Evolutionary conservation across 2,797 vertebrate genomes (phyloP).

Genomic region (Enteromius thamalakanensis): DNA sequence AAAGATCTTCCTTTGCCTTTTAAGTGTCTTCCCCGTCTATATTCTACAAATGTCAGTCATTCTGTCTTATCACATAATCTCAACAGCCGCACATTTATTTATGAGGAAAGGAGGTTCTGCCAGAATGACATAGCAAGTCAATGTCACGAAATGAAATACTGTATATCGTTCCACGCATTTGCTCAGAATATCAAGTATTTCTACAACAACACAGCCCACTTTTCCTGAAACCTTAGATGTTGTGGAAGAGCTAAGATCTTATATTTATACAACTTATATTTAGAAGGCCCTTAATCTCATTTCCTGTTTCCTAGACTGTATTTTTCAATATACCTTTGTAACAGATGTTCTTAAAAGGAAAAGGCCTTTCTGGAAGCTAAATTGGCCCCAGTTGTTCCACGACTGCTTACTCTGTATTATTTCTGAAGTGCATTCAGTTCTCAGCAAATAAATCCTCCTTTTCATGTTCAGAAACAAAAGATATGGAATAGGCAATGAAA

Average conservation of each 20-base stretch:
- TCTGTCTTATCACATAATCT: conserved; percentile 49
- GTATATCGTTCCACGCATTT: conserved; percentile 23
- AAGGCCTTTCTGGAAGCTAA: conserved; percentile 39
- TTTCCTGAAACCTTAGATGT: conserved; percentile 42
- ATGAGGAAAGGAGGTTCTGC: conserved; percentile 45
- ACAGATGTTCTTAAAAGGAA: conserved; percentile 60
- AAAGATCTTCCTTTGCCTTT: conserved; percentile 56
- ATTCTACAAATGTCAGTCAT: conserved; percentile 58
- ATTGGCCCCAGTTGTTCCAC: conserved; percentile 42
- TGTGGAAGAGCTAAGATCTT: conserved; percentile 14
- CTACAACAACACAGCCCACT: background rate
- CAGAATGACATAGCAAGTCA: conserved; percentile 44
- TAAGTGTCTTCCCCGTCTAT: conserved; percentile 49
- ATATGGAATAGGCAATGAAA: conserved; percentile 6
- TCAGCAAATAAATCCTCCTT: conserved; percentile 5
- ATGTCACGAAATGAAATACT: conserved; percentile 37
- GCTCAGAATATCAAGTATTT: conserved; percentile 23
- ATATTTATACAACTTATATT: conserved; percentile 33
- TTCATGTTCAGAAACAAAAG: conserved; percentile 11
- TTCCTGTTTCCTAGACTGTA: conserved; percentile 53
- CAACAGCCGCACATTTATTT: conserved; percentile 49
- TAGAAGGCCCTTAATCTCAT: conserved; percentile 52
- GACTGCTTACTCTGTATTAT: conserved; percentile 26
- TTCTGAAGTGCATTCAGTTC: conserved; percentile 26
- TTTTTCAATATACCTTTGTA: conserved; percentile 56